Percentiles rank a stretch among this genome's conserved stretches.
Evolutionary conservation across 2,888 invertebrate species (phyloP).

Genomic region (Antheraea assamensis): DNA sequence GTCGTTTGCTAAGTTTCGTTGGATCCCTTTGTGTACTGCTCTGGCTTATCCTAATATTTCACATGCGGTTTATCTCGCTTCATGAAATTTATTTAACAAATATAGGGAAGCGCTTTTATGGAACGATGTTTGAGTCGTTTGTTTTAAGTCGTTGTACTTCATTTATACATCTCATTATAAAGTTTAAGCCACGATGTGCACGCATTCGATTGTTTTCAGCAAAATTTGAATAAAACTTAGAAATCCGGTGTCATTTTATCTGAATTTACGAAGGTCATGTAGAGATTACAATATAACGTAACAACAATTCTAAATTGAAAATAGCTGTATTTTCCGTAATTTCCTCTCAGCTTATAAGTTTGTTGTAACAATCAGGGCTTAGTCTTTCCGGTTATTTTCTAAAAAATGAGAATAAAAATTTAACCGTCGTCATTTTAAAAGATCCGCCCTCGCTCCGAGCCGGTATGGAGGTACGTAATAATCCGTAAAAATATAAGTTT

Average conservation of each 20-base stretch:
- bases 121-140: not conserved
- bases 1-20: not conserved
- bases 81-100: conserved; percentile 7
- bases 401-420: not conserved
- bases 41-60: conserved; percentile 9
- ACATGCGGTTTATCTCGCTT: conserved; percentile 5
- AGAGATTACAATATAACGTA: not conserved
- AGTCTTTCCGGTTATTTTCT: not conserved
- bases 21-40: not conserved
- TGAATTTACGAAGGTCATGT: not conserved
- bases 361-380: not conserved
- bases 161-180: not conserved
- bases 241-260: not conserved
- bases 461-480: not conserved
- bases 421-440: not conserved
- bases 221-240: not conserved
- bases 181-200: not conserved
- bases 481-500: conserved; percentile 8
- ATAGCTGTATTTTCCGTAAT: not conserved
- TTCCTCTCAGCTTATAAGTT: not conserved
- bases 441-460: not conserved
- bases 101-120: not conserved
- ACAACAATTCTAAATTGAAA: not conserved
- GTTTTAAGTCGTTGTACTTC: not conserved
- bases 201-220: not conserved